Percentiles rank a stretch among this genome's conserved stretches.
Evolutionary conservation across 2,797 vertebrate genomes (phyloP).

Genomic region (Microcaecilia unicolor): DNA sequence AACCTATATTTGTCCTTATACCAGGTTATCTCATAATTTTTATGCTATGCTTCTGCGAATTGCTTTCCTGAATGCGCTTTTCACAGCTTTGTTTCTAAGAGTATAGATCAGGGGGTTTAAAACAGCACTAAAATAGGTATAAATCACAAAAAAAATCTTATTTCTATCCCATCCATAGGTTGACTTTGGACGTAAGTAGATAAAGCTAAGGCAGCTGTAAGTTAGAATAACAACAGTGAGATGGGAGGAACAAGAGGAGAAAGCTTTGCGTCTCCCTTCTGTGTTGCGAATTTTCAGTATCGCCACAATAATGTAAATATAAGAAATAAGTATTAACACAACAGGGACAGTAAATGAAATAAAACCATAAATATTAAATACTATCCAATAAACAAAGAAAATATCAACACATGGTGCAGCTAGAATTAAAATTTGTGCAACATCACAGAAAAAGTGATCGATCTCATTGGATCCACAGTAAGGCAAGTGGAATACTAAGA

Average conservation of each 20-base stretch:
- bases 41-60: too few species aligned
- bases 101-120: conserved; percentile 1
- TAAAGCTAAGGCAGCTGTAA: conserved; percentile 26
- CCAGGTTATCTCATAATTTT: too few species aligned
- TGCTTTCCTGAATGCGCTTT: neutral
- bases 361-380: too few species aligned
- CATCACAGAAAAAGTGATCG: conserved; percentile 34
- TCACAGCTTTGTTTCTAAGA: neutral
- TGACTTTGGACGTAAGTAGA: conserved; percentile 21
- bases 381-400: too few species aligned
- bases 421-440: conserved; percentile 16
- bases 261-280: conserved; percentile 8
- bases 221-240: conserved; percentile 20
- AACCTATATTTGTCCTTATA: too few species aligned
- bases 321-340: conserved; percentile 21
- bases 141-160: neutral
- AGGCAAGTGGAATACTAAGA: conserved; percentile 23
- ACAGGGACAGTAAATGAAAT: too few species aligned
- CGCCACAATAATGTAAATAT: conserved; percentile 1
- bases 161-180: neutral
- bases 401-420: too few species aligned
- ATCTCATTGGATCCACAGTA: conserved; percentile 19
- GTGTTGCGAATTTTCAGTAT: conserved; percentile 25
- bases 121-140: neutral
- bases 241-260: conserved; percentile 21